A percentile compares a stretch with the other conserved stretches of the same genome.
Evolutionary conservation across 2,797 vertebrate genomes (phyloP).

Genomic region (Anisognathus igniventris): DNA sequence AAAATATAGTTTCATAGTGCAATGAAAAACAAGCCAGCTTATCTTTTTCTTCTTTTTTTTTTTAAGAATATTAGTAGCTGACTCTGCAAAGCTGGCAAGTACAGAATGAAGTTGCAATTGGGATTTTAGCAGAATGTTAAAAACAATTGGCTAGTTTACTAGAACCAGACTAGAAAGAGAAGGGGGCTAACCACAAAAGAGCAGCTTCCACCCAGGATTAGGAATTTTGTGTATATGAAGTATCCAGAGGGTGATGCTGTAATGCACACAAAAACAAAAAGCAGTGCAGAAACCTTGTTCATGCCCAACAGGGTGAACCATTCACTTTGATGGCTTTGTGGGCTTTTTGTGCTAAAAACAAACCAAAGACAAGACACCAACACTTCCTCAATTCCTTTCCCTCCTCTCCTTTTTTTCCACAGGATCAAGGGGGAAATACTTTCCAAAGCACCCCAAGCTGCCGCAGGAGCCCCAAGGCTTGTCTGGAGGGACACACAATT

Average conservation of each 20-base stretch:
- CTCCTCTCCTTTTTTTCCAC: background rate
- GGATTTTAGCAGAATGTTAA: background rate
- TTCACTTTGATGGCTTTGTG: background rate
- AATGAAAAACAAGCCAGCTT: background rate
- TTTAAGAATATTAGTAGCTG: background rate
- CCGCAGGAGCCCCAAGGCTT: background rate
- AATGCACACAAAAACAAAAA: background rate
- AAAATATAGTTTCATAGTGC: background rate
- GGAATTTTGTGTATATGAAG: background rate
- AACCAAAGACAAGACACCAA: background rate
- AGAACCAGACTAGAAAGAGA: background rate
- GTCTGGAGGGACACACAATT: background rate
- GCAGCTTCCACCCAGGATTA: background rate
- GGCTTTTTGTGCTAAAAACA: background rate
- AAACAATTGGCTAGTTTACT: background rate
- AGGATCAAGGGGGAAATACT: background rate
- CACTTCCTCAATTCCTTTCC: background rate
- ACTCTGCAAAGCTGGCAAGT: background rate
- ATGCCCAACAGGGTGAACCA: background rate
- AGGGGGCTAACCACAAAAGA: background rate
- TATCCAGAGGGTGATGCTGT: background rate
- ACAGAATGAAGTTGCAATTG: background rate
- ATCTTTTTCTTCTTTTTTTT: background rate
- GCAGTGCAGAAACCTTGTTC: background rate
- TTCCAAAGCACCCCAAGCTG: background rate